Percentiles rank a stretch among this genome's conserved stretches.
Conservation (phyloP, 1,140 invertebrate species). For the Pachypeltis micranthus region DNA sequence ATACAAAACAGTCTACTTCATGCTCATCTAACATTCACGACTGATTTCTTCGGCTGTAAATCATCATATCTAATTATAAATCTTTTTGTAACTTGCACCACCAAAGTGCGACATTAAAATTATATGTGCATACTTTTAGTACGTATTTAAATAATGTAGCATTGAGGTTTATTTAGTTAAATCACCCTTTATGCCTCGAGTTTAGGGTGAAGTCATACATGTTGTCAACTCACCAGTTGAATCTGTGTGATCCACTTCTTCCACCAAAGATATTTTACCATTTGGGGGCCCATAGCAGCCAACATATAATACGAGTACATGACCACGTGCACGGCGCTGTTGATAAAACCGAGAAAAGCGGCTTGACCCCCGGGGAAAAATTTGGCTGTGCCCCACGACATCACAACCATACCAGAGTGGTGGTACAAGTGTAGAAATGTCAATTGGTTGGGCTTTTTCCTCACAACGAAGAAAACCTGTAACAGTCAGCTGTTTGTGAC, state of each 20-base stretch:
- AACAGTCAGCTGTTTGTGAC: background rate
- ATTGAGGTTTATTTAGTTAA: too few species aligned
- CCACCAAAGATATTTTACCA: constrained; percentile 33
- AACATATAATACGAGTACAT: constrained; percentile 36
- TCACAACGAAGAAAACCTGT: constrained; percentile 66
- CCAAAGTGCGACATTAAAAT: background rate
- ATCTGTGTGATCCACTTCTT: constrained; percentile 33
- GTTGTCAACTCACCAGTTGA: constrained; percentile 32
- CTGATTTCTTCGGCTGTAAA: background rate
- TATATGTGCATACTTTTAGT: too few species aligned
- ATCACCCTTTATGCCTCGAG: too few species aligned
- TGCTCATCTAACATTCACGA: too few species aligned
- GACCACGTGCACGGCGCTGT: constrained; percentile 45
- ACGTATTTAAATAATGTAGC: too few species aligned
- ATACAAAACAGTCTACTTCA: too few species aligned
- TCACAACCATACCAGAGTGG: constrained; percentile 71
- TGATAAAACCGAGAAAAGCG: constrained; percentile 44
- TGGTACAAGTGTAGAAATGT: constrained; percentile 85
- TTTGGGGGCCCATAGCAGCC: constrained; percentile 30
- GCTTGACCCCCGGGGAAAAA: constrained; percentile 31
- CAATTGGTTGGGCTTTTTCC: constrained; percentile 75
- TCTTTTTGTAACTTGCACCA: constrained; percentile 19
- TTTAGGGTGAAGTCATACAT: background rate
- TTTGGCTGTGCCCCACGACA: constrained; percentile 56
- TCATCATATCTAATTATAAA: background rate